A percentile compares a stretch with the other conserved stretches of the same genome.
Evolutionary conservation across 2,797 vertebrate species (phyloP).

Genomic region (Anabacerthia variegaticeps): DNA sequence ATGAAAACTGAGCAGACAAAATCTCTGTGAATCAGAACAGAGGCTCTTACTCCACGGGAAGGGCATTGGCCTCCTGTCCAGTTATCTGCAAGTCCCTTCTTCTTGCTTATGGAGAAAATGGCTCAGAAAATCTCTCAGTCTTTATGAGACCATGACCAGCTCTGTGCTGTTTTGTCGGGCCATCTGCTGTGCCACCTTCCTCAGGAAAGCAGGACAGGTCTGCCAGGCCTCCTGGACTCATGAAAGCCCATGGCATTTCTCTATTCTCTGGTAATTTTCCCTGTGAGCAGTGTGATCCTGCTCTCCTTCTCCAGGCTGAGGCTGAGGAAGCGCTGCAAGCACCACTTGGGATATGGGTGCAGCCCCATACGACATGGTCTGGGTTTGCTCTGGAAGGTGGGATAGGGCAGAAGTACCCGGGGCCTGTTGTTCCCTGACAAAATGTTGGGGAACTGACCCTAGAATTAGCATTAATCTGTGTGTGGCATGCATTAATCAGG

Average conservation of each 20-base stretch:
- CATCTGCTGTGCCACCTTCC: neutral
- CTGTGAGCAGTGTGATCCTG: neutral
- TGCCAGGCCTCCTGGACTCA: neutral
- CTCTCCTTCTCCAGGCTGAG: neutral
- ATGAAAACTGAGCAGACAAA: neutral
- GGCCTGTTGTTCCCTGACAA: neutral
- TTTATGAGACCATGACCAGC: rapidly evolving
- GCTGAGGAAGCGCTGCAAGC: neutral
- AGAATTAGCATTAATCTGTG: neutral
- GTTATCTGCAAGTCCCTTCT: neutral
- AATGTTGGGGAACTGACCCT: neutral
- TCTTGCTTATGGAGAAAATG: neutral
- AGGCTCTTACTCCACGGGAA: neutral
- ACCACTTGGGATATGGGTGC: neutral
- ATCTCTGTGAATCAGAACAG: neutral
- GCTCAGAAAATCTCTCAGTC: neutral
- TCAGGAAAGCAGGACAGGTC: neutral
- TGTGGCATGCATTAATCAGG: neutral
- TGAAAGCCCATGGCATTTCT: neutral
- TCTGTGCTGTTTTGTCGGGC: neutral
- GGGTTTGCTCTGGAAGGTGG: neutral
- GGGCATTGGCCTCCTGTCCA: neutral
- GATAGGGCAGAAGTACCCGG: neutral
- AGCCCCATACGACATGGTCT: neutral
- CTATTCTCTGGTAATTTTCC: neutral